Conservation (phyloP, 1,140 invertebrate species). For the Pteromalus puparum region DNA sequence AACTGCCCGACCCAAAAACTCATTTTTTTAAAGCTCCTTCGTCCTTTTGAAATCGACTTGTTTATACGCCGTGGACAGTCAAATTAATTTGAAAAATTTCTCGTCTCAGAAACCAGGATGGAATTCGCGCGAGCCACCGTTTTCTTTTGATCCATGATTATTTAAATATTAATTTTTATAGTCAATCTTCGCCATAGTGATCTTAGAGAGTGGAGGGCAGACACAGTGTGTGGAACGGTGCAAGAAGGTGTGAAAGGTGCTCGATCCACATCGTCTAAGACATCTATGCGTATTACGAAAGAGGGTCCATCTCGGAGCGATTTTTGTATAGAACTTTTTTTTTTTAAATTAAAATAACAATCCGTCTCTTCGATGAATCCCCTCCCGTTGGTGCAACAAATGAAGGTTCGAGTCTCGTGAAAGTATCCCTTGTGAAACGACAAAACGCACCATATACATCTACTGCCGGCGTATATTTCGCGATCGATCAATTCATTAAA, state of each 20-base stretch:
- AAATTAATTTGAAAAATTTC: not conserved
- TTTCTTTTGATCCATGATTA: conserved; percentile 38
- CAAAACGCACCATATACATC: too few species aligned
- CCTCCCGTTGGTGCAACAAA: conserved; percentile 28
- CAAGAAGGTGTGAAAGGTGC: conserved; percentile 72
- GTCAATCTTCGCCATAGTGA: conserved; percentile 59
- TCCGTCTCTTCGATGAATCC: conserved; percentile 29
- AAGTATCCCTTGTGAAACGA: not conserved
- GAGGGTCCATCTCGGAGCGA: conserved; percentile 13
- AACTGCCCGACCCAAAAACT: not conserved
- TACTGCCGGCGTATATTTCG: too few species aligned
- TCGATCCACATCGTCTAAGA: conserved; percentile 71
- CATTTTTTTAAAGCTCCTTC: conserved; percentile 5
- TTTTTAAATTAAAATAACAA: too few species aligned
- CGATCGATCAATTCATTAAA: not conserved
- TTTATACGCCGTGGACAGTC: not conserved
- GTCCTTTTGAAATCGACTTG: not conserved
- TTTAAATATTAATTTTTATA: conserved; percentile 56
- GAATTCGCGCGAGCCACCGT: conserved; percentile 41
- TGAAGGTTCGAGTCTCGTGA: conserved; percentile 29
- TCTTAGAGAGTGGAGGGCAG: conserved; percentile 67
- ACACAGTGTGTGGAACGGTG: conserved; percentile 71
- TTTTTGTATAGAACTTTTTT: not conserved
- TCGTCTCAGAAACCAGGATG: conserved; percentile 12
- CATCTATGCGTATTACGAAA: conserved; percentile 62